These are phyloP conservation scores for Meta bourneti DNA, from an alignment of 2,888 invertebrate genomes.

Conservation along the genomic window DNA sequence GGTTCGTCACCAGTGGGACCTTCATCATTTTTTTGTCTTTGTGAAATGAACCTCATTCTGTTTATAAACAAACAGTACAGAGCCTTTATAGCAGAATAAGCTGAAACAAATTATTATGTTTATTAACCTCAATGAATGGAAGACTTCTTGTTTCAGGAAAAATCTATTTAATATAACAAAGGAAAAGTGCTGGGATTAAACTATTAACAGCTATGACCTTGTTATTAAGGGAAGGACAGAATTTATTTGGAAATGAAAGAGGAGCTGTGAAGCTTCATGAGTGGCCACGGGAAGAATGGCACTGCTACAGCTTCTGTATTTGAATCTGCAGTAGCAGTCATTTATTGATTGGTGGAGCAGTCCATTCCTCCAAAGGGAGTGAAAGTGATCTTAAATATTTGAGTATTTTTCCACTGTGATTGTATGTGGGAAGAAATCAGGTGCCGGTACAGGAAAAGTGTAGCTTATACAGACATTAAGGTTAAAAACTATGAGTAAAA, in stretches of 20 bases:
- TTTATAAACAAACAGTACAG: conserved; percentile 57
- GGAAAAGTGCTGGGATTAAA: background rate
- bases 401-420: background rate
- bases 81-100: conserved; percentile 9
- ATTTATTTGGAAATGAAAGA: conserved; percentile 3
- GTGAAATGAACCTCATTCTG: conserved; percentile 61
- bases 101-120: background rate
- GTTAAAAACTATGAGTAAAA: background rate
- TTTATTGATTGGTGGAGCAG: conserved; percentile 65
- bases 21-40: conserved; percentile 52
- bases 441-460: background rate
- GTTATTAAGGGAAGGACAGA: conserved; percentile 42
- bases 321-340: conserved; percentile 69
- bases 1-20: conserved; percentile 26
- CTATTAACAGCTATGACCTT: conserved; percentile 44
- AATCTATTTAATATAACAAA: background rate
- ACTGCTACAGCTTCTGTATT: conserved; percentile 55
- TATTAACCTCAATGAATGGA: background rate
- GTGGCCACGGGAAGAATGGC: conserved; percentile 17
- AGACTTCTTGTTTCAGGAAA: background rate
- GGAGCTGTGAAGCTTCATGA: conserved; percentile 25
- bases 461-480: too few relatives aligned
- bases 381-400: conserved; percentile 15
- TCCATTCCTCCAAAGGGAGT: conserved; percentile 63
- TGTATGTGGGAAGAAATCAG: background rate